These are phyloP conservation scores for Corella eumyota DNA, from an alignment of 23 tunicate genomes.

Conservation along the genomic window DNA sequence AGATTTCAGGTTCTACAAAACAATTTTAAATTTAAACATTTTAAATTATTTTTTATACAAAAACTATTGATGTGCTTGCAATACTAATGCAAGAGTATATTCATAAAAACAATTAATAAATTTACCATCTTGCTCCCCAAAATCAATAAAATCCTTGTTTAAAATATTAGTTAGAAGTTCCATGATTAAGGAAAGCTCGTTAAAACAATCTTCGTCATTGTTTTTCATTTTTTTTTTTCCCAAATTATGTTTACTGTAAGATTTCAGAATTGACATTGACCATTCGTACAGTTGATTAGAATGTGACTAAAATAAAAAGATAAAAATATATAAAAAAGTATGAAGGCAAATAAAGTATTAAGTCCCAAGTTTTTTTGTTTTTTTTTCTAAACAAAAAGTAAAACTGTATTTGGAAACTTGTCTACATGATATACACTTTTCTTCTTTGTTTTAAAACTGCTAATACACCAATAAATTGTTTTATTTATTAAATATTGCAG, in stretches of 20 bases:
- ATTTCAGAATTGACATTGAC: conserved; percentile 25
- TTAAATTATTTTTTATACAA: too few relatives aligned
- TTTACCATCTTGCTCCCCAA: conserved; percentile 25
- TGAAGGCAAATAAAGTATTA: background rate
- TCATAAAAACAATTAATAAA: too few relatives aligned
- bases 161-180: conserved; percentile 54
- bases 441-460: too few relatives aligned
- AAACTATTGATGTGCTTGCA: too few relatives aligned
- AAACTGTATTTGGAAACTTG: too few relatives aligned
- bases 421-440: too few relatives aligned
- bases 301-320: conserved; percentile 25
- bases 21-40: too few relatives aligned
- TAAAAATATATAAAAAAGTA: too few relatives aligned
- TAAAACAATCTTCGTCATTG: conserved; percentile 28
- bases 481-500: too few relatives aligned
- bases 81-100: too few relatives aligned
- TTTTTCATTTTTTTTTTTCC: conserved; percentile 2
- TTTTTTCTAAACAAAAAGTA: too few relatives aligned
- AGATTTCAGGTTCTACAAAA: background rate
- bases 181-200: conserved; percentile 47
- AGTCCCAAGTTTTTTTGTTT: background rate
- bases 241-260: conserved; percentile 23
- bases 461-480: too few relatives aligned
- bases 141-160: conserved; percentile 61
- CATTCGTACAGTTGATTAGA: conserved; percentile 42